A percentile compares a stretch with the other conserved stretches of the same genome.
Conservation (phyloP, 2,797 vertebrate species). For the Myiotriccus ornatus region DNA sequence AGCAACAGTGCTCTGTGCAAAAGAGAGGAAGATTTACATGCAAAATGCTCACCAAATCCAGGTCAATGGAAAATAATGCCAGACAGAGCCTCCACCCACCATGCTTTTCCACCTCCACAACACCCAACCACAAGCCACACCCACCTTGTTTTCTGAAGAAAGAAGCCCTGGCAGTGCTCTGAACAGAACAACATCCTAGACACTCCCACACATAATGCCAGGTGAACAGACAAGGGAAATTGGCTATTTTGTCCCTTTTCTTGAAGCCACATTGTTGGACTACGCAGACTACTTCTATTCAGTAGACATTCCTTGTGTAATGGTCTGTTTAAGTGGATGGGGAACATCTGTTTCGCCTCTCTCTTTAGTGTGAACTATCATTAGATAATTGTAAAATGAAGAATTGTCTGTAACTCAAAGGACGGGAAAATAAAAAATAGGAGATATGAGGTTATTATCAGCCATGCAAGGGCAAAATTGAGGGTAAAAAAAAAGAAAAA, state of each 20-base stretch:
- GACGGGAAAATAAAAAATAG: accelerated
- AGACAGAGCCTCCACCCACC: neutral
- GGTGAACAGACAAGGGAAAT: neutral
- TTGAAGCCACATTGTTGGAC: neutral
- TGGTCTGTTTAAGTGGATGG: neutral
- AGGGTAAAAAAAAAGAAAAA: neutral
- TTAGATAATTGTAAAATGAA: neutral
- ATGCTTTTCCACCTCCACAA: neutral
- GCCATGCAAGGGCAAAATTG: neutral
- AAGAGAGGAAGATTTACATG: neutral
- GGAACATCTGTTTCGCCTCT: neutral
- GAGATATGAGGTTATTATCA: neutral
- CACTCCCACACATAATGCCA: neutral
- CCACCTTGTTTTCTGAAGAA: neutral
- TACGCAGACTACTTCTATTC: neutral
- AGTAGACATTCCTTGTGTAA: neutral
- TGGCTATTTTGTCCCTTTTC: neutral
- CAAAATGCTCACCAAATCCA: neutral
- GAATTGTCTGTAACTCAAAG: neutral
- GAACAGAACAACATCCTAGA: neutral
- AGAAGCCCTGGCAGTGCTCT: neutral
- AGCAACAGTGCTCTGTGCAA: neutral
- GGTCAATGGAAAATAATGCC: neutral
- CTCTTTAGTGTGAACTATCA: neutral
- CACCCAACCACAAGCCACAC: neutral